Evolutionary conservation across 2,113 vertebrate species (phyloP).

Genomic region (Protobothrops mucrosquamatus): DNA sequence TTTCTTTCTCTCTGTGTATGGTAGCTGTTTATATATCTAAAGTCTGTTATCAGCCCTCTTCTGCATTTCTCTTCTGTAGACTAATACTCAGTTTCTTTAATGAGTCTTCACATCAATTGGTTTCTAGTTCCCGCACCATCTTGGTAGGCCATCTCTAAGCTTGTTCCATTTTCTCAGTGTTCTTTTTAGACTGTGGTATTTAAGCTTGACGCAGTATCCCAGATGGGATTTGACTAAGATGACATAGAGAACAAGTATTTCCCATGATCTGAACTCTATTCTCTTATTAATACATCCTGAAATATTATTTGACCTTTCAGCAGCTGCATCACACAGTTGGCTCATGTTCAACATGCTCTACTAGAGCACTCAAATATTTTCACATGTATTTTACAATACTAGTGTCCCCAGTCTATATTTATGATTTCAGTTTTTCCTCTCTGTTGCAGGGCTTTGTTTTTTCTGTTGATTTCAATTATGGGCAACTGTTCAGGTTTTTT

Average conservation of each 20-base stretch:
- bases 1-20: neutral
- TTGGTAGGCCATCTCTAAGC: neutral
- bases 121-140: neutral
- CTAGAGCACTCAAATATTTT: neutral
- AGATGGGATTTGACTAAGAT: neutral
- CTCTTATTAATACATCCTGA: neutral
- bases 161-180: neutral
- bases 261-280: neutral
- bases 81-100: neutral
- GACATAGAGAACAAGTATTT: neutral
- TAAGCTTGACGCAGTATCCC: neutral
- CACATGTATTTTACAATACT: neutral
- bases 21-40: neutral
- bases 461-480: neutral
- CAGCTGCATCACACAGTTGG: neutral
- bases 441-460: neutral
- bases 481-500: neutral
- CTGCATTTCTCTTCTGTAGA: neutral
- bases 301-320: neutral
- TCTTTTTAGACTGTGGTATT: neutral
- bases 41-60: neutral
- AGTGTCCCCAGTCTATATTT: neutral
- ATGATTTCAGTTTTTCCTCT: neutral
- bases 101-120: neutral
- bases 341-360: neutral